phyloP scores from a whole-genome alignment of 2,113 vertebrate genomes.

The Paradoxurus hermaphroditus region DNA sequence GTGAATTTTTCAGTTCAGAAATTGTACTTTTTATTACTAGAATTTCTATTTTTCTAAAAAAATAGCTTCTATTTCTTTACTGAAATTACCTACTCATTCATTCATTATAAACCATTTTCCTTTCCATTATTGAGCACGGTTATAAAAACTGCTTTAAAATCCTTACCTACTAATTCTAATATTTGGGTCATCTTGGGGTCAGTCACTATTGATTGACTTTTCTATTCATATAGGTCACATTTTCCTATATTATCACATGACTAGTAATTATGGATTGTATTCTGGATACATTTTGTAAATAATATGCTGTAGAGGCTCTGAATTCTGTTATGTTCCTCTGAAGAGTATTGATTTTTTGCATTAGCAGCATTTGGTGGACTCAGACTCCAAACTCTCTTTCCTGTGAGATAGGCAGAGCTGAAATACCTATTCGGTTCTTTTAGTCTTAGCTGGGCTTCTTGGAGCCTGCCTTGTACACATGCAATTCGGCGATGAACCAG shows the following conservation, averaged over 20 bases:
- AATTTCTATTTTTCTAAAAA: neutral
- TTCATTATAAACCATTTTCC: neutral
- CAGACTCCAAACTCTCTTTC: neutral
- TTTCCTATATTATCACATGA: neutral
- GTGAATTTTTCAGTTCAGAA: neutral
- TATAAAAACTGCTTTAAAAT: neutral
- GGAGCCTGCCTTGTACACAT: neutral
- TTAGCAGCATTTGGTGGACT: neutral
- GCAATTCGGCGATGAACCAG: neutral
- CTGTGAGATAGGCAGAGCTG: neutral
- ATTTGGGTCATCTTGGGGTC: neutral
- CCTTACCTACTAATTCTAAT: neutral
- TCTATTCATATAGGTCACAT: neutral
- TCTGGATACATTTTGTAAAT: neutral
- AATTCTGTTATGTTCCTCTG: slow-evolving; percentile 10
- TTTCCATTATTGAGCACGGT: neutral
- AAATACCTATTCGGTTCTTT: neutral
- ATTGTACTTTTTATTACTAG: neutral
- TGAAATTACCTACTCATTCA: neutral
- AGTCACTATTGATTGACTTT: neutral
- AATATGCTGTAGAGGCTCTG: neutral
- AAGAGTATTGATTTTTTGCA: neutral
- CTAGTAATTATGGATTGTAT: neutral
- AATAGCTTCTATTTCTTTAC: neutral
- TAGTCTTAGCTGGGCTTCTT: neutral